Evolutionary conservation across 2,113 vertebrate genomes (phyloP).

Genomic region (Solenodon paradoxus): DNA sequence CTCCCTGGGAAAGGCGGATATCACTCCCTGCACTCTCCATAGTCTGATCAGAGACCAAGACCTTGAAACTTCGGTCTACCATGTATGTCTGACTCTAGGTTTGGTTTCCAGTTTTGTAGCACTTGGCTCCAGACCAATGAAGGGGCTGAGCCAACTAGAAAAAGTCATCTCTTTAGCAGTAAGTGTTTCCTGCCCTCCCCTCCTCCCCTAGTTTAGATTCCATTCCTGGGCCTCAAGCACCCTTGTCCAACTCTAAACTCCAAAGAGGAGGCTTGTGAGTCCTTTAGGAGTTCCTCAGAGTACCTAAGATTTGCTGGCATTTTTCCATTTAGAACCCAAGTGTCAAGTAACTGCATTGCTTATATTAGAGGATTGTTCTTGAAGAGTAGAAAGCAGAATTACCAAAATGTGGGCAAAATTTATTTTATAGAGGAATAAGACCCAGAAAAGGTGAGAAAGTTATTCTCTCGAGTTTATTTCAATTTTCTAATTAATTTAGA

Average conservation of each 20-base stretch:
- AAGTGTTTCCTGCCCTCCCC: constrained; percentile 24
- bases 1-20: constrained; percentile 17
- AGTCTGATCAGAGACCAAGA: not conserved
- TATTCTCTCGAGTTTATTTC: not conserved
- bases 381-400: not conserved
- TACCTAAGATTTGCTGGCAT: not conserved
- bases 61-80: constrained; percentile 6
- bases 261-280: not conserved
- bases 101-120: constrained; percentile 63
- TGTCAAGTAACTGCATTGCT: not conserved
- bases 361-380: not conserved
- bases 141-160: constrained; percentile 14
- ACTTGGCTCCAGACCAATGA: constrained; percentile 58
- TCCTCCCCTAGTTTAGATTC: not conserved
- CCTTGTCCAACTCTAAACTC: constrained; percentile 31
- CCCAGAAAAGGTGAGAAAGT: not conserved
- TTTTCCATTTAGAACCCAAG: constrained; percentile 31
- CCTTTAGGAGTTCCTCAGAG: not conserved
- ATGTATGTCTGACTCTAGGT: constrained; percentile 17
- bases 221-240: constrained; percentile 12
- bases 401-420: not conserved
- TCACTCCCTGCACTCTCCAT: not conserved
- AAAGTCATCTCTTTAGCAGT: constrained; percentile 40
- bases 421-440: not conserved
- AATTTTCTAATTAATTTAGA: not conserved